Conservation (phyloP, 30 jellyfish, hydroid and myxozoan genomes). For the Cassiopea xamachana region DNA sequence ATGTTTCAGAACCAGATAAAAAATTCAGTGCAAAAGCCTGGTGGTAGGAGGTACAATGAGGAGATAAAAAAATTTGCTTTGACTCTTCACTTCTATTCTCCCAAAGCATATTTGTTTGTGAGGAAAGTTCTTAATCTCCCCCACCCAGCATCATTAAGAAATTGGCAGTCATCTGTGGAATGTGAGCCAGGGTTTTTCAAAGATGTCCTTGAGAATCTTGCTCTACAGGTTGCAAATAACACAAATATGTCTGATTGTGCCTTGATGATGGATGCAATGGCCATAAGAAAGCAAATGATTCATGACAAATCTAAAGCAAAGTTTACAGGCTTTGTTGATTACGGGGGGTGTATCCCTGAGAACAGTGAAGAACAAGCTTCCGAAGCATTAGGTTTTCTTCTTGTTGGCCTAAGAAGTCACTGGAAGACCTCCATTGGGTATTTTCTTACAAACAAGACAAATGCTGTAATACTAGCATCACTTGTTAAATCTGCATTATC, state of each 20-base stretch:
- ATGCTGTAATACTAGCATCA: slow-evolving; percentile 26
- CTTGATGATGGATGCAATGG: slow-evolving; percentile 49
- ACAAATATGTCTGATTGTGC: slow-evolving; percentile 19
- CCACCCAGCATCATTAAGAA: slow-evolving; percentile 42
- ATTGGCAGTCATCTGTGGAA: slow-evolving; percentile 47
- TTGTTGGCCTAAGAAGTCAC: slow-evolving; percentile 8
- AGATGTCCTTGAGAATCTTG: slow-evolving; percentile 30
- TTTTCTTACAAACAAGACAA: slow-evolving; percentile 25
- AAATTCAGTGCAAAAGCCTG: background rate
- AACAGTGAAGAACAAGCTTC: slow-evolving; percentile 29
- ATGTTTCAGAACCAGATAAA: slow-evolving; percentile 8
- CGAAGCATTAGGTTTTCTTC: slow-evolving; percentile 37
- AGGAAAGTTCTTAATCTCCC: slow-evolving; percentile 46
- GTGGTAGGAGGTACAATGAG: slow-evolving; percentile 24
- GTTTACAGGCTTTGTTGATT: slow-evolving; percentile 55
- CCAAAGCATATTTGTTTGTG: slow-evolving; percentile 15
- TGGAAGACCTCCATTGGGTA: slow-evolving; percentile 55
- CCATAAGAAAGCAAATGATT: slow-evolving; percentile 38
- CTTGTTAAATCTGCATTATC: slow-evolving; percentile 29
- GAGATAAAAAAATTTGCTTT: slow-evolving; percentile 43
- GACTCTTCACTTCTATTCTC: slow-evolving; percentile 38
- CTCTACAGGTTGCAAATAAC: background rate
- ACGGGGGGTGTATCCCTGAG: slow-evolving; percentile 17
- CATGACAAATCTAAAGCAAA: slow-evolving; percentile 6
- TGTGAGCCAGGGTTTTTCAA: slow-evolving; percentile 53